Evolutionary conservation across 2,888 invertebrate species (phyloP), one percentile per base, ranked within the genome.

Genomic region (Gortyna flavago): DNA sequence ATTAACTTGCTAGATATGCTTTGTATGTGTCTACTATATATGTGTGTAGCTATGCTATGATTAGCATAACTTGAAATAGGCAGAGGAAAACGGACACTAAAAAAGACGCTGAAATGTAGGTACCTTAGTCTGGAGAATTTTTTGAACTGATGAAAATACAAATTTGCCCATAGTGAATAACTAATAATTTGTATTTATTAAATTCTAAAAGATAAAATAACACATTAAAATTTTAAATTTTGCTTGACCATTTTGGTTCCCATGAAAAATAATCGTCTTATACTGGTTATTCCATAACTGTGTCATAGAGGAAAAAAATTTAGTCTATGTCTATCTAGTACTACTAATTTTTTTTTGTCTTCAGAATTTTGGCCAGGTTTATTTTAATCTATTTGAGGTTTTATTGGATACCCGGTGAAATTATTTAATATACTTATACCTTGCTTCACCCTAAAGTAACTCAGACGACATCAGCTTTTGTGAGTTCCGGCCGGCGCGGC

Each of bases 41-140:
- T 38, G 8, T 38, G 8, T 41, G 13, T 41, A n/a, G 25, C 0
- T 32, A 57, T 25, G 8, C 29, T 32, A 72, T 48, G 16, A 29
- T 48, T 32, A 25, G 32, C n/a, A 32, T 35, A 61, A 21, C 21
- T 16, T 11, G n/a, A 61, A 66, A 51, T 51, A 41, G 32, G 32
- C 18, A 61, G 25, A 48, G 5, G 18, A 66, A 44, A 9, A 77
- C 18, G 9, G 13, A 51, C 21, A n/a, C 13, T 70, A 25, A 29
- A 25, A 79, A 35, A 16, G 21, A 59, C 6, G 21, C 57, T 35
- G 29, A 65, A 48, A 57, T 54, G 29, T 91, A 57, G 44, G 29
- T 91, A 95, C 96, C 93, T 95, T 95, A 90, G 92, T 94, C 70
- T 88, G 76, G 4, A 95, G 87, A 90, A 95, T 93, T 86, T 94